phyloP scores from a whole-genome alignment of 2,797 vertebrate genomes.

The Paedocypris micromegethes region DNA sequence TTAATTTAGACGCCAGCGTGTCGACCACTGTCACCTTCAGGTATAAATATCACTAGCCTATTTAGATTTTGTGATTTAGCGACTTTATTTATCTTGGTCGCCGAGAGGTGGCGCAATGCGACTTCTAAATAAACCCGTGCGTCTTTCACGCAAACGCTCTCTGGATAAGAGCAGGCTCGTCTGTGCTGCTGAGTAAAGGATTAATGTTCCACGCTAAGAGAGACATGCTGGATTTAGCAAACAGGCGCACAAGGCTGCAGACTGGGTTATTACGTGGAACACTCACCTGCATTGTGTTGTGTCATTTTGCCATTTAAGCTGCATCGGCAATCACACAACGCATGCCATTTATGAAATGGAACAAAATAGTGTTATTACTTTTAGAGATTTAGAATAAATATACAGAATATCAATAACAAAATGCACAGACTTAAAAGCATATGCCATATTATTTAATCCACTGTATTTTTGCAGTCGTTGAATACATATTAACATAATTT shows the following conservation, averaged over 20 bases:
- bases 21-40: background rate
- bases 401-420: too few species aligned
- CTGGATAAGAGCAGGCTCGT: conserved; percentile 5
- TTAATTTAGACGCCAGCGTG: background rate
- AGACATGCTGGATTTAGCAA: background rate
- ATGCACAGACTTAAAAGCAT: too few species aligned
- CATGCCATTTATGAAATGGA: too few species aligned
- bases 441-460: too few species aligned
- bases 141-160: background rate
- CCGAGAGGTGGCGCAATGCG: conserved; percentile 88
- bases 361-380: too few species aligned
- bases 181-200: background rate
- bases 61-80: conserved; percentile 30
- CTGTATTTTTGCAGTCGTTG: too few species aligned
- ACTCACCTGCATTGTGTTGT: background rate
- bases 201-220: conserved; percentile 3
- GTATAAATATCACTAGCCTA: background rate
- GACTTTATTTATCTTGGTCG: conserved; percentile 44
- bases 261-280: background rate
- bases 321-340: background rate
- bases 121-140: conserved; percentile 43
- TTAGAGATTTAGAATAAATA: too few species aligned
- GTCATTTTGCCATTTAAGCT: background rate
- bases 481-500: too few species aligned
- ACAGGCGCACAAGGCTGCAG: background rate